Evolutionary conservation across 2,888 invertebrate genomes (phyloP), one percentile per base, ranked within the genome.

Genomic region (Hirtodrosophila confusa): DNA sequence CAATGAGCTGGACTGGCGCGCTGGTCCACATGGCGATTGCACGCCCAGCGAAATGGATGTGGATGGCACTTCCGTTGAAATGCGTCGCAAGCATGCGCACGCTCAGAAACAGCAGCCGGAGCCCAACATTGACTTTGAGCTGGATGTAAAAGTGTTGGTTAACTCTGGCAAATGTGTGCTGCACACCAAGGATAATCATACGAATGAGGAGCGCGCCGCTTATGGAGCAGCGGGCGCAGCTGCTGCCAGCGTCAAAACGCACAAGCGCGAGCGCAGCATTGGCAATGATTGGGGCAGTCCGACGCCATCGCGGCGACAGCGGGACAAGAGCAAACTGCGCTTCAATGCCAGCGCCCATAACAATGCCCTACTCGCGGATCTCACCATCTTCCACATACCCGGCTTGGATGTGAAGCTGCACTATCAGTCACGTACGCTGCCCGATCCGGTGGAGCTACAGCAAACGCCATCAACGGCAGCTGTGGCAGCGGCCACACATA

Each of bases 131-230:
- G 98, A 99, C 91, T 96, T 99, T 89, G 98, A 99, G 90, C 92
- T 99, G 79, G 98, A 98, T 90, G 97, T 99, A 5, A 98, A 98
- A 92, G 98, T 99, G 43, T 94, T 98, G 85, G 97, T 99, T 67
- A 98, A 98, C 91, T 97, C 97, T 84, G 99, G 99, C 7, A 98
- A 98, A 92, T 99, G 99, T 91, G 98, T 98, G 33, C 93, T 99
- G 36, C 98, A 99, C 90, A 98, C 98, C 2, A 97, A 97, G 91
- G 97, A 97, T 3, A 76, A 71, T 9, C 23, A 51, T 86, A 93
- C 93, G 0, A 85, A 80, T 4, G 67, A 92, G 91, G 57, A 94
- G 95, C 95, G 53, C 95, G 95, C 91, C 75, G 84, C 75, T 0
- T 66, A 53, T 23, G 44, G 49, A 0, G 36, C 50, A 0, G 11